Evolutionary conservation across 2,113 vertebrate genomes (phyloP).

Genomic region (Silurus meridionalis): DNA sequence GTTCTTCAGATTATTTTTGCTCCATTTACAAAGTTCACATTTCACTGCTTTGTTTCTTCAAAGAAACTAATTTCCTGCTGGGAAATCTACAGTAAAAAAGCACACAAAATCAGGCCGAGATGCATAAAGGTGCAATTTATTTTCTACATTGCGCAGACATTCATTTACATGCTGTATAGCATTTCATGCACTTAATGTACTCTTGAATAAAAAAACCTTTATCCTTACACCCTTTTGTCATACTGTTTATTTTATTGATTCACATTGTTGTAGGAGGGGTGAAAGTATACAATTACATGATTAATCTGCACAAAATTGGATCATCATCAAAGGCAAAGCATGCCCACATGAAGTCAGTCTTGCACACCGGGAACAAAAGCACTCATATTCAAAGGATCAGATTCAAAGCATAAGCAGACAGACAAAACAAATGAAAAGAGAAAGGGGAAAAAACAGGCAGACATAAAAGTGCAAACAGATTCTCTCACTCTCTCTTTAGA

Average conservation of each 20-base stretch:
- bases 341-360: background rate
- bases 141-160: background rate
- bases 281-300: slow-evolving; percentile 20
- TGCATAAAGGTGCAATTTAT: background rate
- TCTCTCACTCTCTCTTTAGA: slow-evolving; percentile 3
- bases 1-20: background rate
- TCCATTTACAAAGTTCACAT: background rate
- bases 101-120: background rate
- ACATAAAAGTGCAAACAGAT: background rate
- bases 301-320: background rate
- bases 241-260: slow-evolving; percentile 27
- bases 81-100: background rate
- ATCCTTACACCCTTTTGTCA: background rate
- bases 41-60: background rate
- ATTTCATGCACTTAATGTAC: background rate
- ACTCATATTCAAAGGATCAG: background rate
- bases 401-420: slow-evolving; percentile 12
- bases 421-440: slow-evolving; percentile 9
- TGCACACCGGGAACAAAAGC: slow-evolving; percentile 4
- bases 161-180: background rate
- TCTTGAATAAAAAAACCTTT: background rate
- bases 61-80: background rate
- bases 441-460: background rate
- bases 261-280: background rate
- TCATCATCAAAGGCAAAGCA: background rate